Evolutionary conservation across 2,797 vertebrate species (phyloP).

Genomic region (Enteromius unitaeniatus): DNA sequence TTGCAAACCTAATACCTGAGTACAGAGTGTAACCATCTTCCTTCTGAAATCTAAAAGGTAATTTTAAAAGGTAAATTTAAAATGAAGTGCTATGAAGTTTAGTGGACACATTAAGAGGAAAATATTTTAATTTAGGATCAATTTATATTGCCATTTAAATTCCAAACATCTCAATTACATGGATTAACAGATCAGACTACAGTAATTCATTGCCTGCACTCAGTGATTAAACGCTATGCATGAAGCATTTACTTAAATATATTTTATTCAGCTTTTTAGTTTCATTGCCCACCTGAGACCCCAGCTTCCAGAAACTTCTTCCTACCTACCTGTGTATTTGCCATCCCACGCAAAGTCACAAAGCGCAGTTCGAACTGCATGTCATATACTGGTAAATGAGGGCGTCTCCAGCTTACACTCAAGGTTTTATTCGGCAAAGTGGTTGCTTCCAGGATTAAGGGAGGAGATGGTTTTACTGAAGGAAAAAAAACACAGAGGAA

Average conservation of each 20-base stretch:
- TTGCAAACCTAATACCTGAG: not conserved
- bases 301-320: not conserved
- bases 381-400: slow-evolving; percentile 73
- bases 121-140: not conserved
- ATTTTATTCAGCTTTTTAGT: not conserved
- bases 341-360: slow-evolving; percentile 62
- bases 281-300: slow-evolving; percentile 16
- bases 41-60: slow-evolving; percentile 2
- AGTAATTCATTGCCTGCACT: not conserved
- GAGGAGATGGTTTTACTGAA: slow-evolving; percentile 87
- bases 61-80: slow-evolving; percentile 25
- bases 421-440: slow-evolving; percentile 77
- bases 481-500: not conserved
- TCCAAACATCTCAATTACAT: slow-evolving; percentile 14
- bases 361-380: slow-evolving; percentile 85
- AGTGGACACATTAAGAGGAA: not conserved
- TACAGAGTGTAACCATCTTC: not conserved
- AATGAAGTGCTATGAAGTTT: not conserved
- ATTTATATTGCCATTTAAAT: slow-evolving; percentile 22
- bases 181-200: not conserved
- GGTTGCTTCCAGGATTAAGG: slow-evolving; percentile 79
- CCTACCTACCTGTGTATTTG: slow-evolving; percentile 82
- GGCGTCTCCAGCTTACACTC: slow-evolving; percentile 82
- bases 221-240: not conserved
- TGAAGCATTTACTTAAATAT: slow-evolving; percentile 15